Evolutionary conservation across 2,888 invertebrate species (phyloP).

Genomic region (Mesoligia furuncula): DNA sequence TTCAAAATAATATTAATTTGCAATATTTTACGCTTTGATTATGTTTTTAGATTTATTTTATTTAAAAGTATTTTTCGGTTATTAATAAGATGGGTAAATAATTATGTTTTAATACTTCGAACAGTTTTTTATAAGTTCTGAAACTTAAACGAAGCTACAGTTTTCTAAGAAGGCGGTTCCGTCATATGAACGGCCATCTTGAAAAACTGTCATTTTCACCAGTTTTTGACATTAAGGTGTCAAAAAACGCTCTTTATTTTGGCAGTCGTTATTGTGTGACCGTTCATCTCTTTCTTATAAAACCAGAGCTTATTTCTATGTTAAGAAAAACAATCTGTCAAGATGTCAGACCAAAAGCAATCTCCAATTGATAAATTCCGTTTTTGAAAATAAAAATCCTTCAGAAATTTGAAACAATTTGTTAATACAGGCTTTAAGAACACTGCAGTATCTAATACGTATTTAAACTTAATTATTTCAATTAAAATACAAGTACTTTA

Average conservation of each 20-base stretch:
- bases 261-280: not conserved
- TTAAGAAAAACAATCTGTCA: not conserved
- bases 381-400: not conserved
- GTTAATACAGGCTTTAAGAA: not conserved
- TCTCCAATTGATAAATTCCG: not conserved
- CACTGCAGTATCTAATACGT: conserved; percentile 18
- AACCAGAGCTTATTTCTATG: not conserved
- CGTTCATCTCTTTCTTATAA: not conserved
- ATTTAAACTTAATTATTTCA: conserved; percentile 51
- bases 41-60: conserved; percentile 59
- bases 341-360: not conserved
- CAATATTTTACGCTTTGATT: conserved; percentile 61
- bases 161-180: not conserved
- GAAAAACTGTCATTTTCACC: not conserved
- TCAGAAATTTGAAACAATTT: not conserved
- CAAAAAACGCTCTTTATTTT: not conserved
- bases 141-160: not conserved
- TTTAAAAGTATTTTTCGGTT: conserved; percentile 46
- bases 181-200: not conserved
- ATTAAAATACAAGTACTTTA: conserved; percentile 47
- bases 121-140: conserved; percentile 10
- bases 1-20: conserved; percentile 20
- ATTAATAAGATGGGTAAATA: conserved; percentile 29
- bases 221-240: not conserved
- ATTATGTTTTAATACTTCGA: conserved; percentile 47